phyloP scores from a whole-genome alignment of 2,888 invertebrate species.

The Scaptomyza polygonia region DNA sequence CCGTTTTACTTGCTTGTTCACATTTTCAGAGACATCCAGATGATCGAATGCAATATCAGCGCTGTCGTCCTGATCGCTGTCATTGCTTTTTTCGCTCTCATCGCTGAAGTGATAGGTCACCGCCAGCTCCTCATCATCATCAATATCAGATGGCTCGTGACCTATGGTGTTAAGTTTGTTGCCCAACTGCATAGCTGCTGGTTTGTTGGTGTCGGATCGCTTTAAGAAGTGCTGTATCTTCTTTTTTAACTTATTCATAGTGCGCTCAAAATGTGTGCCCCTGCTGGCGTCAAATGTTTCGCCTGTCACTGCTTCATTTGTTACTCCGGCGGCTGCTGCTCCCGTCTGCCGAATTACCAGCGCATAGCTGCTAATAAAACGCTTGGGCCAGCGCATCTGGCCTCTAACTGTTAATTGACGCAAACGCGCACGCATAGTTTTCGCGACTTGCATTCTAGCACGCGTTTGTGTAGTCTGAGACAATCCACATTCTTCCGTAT shows the following conservation, averaged over 20 bases:
- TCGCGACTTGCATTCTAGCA: not conserved
- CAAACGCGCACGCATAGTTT: conserved; percentile 68
- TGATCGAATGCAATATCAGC: conserved; percentile 49
- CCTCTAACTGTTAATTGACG: conserved; percentile 68
- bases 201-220: conserved; percentile 43
- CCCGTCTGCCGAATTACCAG: conserved; percentile 24
- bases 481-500: conserved; percentile 33
- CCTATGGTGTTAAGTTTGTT: conserved; percentile 51
- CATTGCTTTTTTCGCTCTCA: conserved; percentile 53
- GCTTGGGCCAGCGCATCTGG: conserved; percentile 79
- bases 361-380: conserved; percentile 54
- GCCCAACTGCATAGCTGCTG: not conserved
- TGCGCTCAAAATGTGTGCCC: conserved; percentile 64
- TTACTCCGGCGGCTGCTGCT: conserved; percentile 54
- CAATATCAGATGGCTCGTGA: conserved; percentile 53
- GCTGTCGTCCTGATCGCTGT: conserved; percentile 47
- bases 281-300: conserved; percentile 8
- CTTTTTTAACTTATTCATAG: conserved; percentile 76
- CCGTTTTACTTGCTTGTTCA: not conserved
- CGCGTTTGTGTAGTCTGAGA: not conserved
- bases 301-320: conserved; percentile 19
- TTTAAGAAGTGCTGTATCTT: conserved; percentile 73
- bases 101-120: conserved; percentile 66
- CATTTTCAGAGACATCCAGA: not conserved
- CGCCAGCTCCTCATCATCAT: conserved; percentile 64